A percentile compares a stretch with the other conserved stretches of the same genome.
These are phyloP conservation scores for Acanthis flammea DNA, from an alignment of 2,797 vertebrate species.

Conservation along the genomic window DNA sequence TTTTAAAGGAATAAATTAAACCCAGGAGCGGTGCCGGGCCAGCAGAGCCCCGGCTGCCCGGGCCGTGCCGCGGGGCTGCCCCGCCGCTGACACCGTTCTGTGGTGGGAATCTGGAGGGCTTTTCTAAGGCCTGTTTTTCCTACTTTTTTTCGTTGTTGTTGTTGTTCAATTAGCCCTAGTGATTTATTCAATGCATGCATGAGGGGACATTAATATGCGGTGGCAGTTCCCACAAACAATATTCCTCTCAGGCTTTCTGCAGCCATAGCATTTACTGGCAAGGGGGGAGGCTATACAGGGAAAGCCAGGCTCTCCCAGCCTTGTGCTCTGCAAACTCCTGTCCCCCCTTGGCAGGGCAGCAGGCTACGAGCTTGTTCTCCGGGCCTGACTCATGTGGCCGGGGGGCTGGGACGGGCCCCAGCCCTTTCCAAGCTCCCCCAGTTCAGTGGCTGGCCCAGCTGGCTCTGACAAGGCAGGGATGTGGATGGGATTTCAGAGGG, in stretches of 20 bases:
- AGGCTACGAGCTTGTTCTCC: background rate
- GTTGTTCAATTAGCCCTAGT: constrained; percentile 87
- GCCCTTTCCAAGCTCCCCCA: background rate
- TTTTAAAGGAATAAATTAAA: background rate
- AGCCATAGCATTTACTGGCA: constrained; percentile 52
- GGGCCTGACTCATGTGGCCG: background rate
- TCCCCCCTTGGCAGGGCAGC: background rate
- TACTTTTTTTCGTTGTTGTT: constrained; percentile 58
- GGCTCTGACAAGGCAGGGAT: background rate
- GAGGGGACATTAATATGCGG: constrained; percentile 89
- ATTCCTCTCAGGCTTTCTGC: constrained; percentile 71
- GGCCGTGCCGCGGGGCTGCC: background rate
- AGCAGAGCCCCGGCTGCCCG: background rate
- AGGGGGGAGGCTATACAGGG: background rate
- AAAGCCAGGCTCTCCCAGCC: background rate
- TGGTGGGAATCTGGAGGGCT: constrained; percentile 49
- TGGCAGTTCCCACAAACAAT: constrained; percentile 89
- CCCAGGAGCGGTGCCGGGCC: background rate
- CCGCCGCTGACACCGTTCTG: constrained; percentile 29
- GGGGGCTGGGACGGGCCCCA: background rate
- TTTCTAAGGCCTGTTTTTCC: constrained; percentile 62
- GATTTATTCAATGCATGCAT: constrained; percentile 91
- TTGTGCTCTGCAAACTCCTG: background rate
- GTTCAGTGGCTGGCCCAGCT: background rate
- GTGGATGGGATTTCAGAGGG: background rate